These are phyloP conservation scores for Drosophila flavopinicola DNA, from an alignment of 2,888 invertebrate genomes.

Conservation along the genomic window DNA sequence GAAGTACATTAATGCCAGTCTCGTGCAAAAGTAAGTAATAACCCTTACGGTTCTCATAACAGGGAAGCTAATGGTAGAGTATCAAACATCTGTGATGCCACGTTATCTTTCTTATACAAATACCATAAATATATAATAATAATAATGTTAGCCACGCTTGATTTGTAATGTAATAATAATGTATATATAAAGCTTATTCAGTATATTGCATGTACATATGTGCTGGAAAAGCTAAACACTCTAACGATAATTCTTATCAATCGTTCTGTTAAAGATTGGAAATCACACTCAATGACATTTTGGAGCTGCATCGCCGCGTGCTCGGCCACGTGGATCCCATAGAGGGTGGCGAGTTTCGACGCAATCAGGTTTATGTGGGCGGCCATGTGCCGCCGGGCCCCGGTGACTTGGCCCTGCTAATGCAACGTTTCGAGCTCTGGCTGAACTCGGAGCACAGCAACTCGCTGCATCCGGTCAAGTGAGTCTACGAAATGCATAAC, in stretches of 20 bases:
- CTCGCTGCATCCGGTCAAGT: slow-evolving; percentile 94
- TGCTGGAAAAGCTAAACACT: too few species aligned
- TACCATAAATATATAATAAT: too few species aligned
- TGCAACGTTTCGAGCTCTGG: slow-evolving; percentile 96
- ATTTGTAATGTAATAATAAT: too few species aligned
- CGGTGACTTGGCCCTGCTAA: slow-evolving; percentile 90
- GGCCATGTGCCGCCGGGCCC: slow-evolving; percentile 97
- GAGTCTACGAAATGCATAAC: slow-evolving; percentile 22
- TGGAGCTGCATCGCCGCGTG: slow-evolving; percentile 96
- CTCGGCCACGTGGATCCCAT: slow-evolving; percentile 97
- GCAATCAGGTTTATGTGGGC: slow-evolving; percentile 96
- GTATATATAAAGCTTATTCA: too few species aligned
- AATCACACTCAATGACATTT: slow-evolving; percentile 93
- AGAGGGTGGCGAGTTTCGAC: slow-evolving; percentile 94
- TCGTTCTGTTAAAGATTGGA: slow-evolving; percentile 86
- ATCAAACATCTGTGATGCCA: too few species aligned
- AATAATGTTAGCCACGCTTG: too few species aligned
- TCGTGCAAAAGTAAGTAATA: slow-evolving; percentile 87
- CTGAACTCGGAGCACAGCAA: slow-evolving; percentile 94
- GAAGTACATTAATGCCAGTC: slow-evolving; percentile 94
- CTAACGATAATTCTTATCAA: not conserved
- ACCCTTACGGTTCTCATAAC: too few species aligned
- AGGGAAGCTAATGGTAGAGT: too few species aligned
- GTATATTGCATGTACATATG: too few species aligned
- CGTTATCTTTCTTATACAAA: too few species aligned